A percentile compares a stretch with the other conserved stretches of the same genome.
Evolutionary conservation across 1,140 invertebrate genomes (phyloP).

Genomic region (Adoxophyes honmai): DNA sequence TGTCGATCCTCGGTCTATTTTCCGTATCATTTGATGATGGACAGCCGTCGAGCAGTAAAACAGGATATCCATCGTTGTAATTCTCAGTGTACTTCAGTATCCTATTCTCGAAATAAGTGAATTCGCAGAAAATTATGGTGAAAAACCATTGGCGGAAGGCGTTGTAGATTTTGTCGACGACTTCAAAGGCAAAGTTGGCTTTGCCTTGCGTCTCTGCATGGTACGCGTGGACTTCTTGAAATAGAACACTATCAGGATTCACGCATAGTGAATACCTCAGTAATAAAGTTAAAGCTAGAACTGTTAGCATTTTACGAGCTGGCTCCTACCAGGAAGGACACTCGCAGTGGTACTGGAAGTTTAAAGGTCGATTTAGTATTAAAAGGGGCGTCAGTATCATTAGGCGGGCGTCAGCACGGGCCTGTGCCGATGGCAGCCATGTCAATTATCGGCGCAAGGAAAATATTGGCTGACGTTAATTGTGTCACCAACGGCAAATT

Average conservation of each 20-base stretch:
- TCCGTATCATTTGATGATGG: conserved; percentile 44
- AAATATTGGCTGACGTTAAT: conserved; percentile 29
- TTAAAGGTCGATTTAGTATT: conserved; percentile 41
- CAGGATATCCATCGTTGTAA: conserved; percentile 52
- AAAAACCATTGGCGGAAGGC: conserved; percentile 66
- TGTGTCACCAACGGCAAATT: conserved; percentile 9
- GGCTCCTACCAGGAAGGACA: conserved; percentile 20
- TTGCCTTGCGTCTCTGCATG: conserved; percentile 47
- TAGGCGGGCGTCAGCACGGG: conserved; percentile 37
- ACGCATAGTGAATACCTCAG: conserved; percentile 26
- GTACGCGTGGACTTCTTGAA: conserved; percentile 45
- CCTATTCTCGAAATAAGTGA: conserved; percentile 66
- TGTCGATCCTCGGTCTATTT: conserved; percentile 53
- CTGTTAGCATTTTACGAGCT: conserved; percentile 39
- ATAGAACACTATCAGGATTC: conserved; percentile 28
- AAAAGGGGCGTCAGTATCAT: conserved; percentile 38
- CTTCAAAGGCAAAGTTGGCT: conserved; percentile 49
- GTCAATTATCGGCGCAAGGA: conserved; percentile 38
- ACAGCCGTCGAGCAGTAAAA: conserved; percentile 59
- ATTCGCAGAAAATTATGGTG: conserved; percentile 64
- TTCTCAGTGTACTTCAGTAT: conserved; percentile 64
- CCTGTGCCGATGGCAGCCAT: conserved; percentile 28
- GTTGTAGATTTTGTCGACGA: conserved; percentile 63
- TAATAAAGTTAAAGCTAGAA: conserved; percentile 26
- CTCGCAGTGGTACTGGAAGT: conserved; percentile 32